Conservation (phyloP, 2,797 vertebrate genomes). For the Macropus fuliginosus region DNA sequence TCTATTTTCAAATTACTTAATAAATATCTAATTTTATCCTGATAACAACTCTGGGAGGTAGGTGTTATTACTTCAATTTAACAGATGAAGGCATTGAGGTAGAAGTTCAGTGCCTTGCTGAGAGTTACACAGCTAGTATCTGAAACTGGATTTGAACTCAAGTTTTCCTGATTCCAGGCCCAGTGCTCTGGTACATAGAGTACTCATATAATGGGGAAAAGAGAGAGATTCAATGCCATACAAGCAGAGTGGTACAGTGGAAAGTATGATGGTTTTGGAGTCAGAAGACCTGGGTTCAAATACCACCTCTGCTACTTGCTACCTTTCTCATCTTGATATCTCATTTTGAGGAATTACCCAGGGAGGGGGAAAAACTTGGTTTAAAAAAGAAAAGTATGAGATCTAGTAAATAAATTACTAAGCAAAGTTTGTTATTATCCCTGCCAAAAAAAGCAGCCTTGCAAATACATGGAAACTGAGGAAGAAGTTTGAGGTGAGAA, state of each 20-base stretch:
- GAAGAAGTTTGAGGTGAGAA: neutral
- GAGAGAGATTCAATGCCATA: neutral
- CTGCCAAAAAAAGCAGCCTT: neutral
- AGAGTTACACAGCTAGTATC: neutral
- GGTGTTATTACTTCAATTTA: neutral
- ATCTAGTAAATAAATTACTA: neutral
- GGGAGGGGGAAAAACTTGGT: neutral
- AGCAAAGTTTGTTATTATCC: neutral
- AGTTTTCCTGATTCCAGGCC: neutral
- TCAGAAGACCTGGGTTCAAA: neutral
- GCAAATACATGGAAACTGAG: neutral
- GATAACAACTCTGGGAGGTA: neutral
- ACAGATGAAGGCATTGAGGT: neutral
- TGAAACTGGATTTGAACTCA: neutral
- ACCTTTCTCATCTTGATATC: neutral
- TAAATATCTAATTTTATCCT: neutral
- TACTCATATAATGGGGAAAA: neutral
- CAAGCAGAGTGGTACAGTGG: neutral
- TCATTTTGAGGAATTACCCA: neutral
- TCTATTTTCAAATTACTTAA: neutral
- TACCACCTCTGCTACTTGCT: neutral
- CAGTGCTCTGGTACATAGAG: neutral
- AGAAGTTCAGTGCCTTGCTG: neutral
- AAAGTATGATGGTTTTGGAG: neutral
- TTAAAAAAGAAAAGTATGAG: neutral